Conservation (phyloP, 2,888 invertebrate species). For the Drepanosiphum platanoidis region DNA sequence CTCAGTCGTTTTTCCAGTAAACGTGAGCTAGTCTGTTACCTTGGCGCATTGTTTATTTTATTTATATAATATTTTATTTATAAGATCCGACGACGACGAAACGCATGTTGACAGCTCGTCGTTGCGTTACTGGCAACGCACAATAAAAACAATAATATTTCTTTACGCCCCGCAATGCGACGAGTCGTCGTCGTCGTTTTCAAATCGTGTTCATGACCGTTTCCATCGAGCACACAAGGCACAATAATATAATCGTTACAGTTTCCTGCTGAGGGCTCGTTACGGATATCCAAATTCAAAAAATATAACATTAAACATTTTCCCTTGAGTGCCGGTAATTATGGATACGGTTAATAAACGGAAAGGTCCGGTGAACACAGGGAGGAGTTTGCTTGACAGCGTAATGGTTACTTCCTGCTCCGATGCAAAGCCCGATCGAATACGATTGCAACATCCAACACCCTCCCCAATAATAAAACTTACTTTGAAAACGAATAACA, state of each 20-base stretch:
- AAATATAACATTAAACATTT: constrained; percentile 23
- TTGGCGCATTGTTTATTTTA: constrained; percentile 17
- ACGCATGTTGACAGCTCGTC: constrained; percentile 28
- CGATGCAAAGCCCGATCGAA: not conserved
- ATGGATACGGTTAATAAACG: constrained; percentile 54
- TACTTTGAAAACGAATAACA: constrained; percentile 11
- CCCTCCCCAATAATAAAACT: constrained; percentile 2
- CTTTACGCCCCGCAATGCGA: constrained; percentile 18
- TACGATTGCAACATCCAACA: not conserved
- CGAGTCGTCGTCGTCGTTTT: not conserved
- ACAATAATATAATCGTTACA: constrained; percentile 16
- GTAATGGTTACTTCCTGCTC: constrained; percentile 41
- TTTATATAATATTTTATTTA: not conserved
- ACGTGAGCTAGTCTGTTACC: not conserved
- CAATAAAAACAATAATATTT: constrained; percentile 44
- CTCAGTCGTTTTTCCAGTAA: not conserved
- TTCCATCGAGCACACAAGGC: not conserved
- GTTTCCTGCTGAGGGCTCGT: constrained; percentile 48
- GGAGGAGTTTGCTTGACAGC: constrained; percentile 46
- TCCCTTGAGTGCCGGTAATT: constrained; percentile 13
- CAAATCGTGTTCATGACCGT: constrained; percentile 49
- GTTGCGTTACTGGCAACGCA: not conserved
- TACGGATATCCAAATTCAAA: constrained; percentile 46
- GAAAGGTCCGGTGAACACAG: not conserved
- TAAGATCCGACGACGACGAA: not conserved